Evolutionary conservation across 2,888 invertebrate genomes (phyloP).

Genomic region (Shargacucullia verbasci): DNA sequence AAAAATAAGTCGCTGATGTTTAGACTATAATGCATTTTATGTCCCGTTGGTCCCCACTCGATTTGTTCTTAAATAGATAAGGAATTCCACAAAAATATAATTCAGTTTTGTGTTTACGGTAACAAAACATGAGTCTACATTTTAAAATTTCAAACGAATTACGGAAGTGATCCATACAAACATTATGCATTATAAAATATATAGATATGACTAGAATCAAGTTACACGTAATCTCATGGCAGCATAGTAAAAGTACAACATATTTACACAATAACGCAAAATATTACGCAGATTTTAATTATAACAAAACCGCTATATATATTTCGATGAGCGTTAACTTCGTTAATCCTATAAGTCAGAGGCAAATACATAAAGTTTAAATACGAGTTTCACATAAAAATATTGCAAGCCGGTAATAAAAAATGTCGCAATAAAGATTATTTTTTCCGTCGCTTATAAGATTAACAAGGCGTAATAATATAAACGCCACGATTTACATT

Average conservation of each 20-base stretch:
- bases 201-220: constrained; percentile 76
- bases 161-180: constrained; percentile 62
- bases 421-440: constrained; percentile 65
- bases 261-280: constrained; percentile 48
- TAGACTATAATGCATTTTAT: constrained; percentile 48
- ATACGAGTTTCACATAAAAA: constrained; percentile 59
- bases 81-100: constrained; percentile 29
- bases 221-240: constrained; percentile 62
- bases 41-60: constrained; percentile 59
- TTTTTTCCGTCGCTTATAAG: constrained; percentile 66
- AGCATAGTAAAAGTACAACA: constrained; percentile 57
- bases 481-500: constrained; percentile 50
- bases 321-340: constrained; percentile 52
- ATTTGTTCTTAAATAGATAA: constrained; percentile 41
- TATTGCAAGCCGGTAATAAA: constrained; percentile 68
- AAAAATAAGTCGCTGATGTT: constrained; percentile 54
- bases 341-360: constrained; percentile 66
- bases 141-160: constrained; percentile 47
- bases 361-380: constrained; percentile 52
- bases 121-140: constrained; percentile 21
- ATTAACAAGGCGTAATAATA: constrained; percentile 71
- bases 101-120: constrained; percentile 23
- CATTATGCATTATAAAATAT: constrained; percentile 53
- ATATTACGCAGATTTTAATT: constrained; percentile 41
- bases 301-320: constrained; percentile 44